phyloP scores from a whole-genome alignment of 1,140 invertebrate genomes.

The Leptoteleia sp. region DNA sequence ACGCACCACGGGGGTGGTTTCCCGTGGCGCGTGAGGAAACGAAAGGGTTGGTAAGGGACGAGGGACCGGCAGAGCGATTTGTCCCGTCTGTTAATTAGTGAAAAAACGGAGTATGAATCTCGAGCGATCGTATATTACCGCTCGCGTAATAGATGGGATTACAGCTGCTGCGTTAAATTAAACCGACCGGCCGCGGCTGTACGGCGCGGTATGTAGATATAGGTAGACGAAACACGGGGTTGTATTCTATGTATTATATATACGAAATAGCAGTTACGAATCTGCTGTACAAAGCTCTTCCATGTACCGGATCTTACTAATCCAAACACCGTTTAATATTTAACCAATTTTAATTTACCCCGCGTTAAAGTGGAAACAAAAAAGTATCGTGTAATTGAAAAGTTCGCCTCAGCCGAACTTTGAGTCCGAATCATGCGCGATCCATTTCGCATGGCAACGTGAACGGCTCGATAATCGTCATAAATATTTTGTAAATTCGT shows the following conservation, averaged over 20 bases:
- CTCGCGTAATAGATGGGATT: conserved; percentile 81
- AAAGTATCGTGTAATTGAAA: conserved; percentile 5
- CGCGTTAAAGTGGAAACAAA: conserved; percentile 5
- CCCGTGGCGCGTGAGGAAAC: conserved; percentile 54
- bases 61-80: conserved; percentile 80
- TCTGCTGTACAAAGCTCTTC: conserved; percentile 59
- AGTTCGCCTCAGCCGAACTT: no score
- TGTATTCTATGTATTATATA: conserved; percentile 71
- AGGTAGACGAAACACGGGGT: conserved; percentile 72
- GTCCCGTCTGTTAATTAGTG: conserved; percentile 83
- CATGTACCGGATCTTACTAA: conserved; percentile 59
- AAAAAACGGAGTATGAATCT: conserved; percentile 83
- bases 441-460: no score
- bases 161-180: conserved; percentile 82
- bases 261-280: conserved; percentile 72
- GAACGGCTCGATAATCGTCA: neutral
- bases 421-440: no score
- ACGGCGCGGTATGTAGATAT: conserved; percentile 77
- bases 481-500: conserved; percentile 15
- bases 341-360: conserved; percentile 54
- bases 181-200: conserved; percentile 79
- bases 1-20: conserved; percentile 59
- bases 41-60: conserved; percentile 54
- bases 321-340: conserved; percentile 64
- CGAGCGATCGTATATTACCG: conserved; percentile 82